A percentile compares a stretch with the other conserved stretches of the same genome.
Conservation (phyloP, 2,113 vertebrate genomes). For the Cyanoliseus patagonus region DNA sequence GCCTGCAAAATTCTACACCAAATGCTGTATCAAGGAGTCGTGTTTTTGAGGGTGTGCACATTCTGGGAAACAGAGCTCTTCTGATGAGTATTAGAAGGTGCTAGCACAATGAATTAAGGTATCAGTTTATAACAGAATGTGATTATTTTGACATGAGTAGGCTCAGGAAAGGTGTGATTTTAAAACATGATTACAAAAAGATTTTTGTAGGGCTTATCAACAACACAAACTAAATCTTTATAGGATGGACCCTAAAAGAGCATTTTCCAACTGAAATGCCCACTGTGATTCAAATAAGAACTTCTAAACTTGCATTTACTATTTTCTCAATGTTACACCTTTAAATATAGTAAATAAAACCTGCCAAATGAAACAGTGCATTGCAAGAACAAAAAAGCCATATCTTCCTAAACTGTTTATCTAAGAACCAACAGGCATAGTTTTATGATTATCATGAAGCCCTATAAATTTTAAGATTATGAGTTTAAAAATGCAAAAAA, state of each 20-base stretch:
- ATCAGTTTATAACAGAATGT: background rate
- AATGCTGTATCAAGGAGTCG: background rate
- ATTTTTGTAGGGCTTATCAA: background rate
- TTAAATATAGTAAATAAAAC: constrained; percentile 3
- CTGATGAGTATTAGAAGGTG: background rate
- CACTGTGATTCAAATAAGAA: constrained; percentile 7
- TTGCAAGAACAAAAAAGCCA: background rate
- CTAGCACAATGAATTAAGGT: background rate
- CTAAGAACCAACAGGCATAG: background rate
- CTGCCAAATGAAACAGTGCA: background rate
- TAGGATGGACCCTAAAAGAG: background rate
- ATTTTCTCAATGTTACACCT: background rate
- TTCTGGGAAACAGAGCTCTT: background rate
- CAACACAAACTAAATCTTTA: constrained; percentile 3
- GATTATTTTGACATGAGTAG: background rate
- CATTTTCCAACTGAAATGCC: background rate
- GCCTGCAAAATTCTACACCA: background rate
- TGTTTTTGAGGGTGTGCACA: background rate
- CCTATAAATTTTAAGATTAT: background rate
- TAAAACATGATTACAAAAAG: background rate
- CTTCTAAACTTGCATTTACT: constrained; percentile 6
- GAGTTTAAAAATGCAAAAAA: background rate
- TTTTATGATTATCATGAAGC: background rate
- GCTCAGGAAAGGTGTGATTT: background rate
- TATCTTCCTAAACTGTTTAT: background rate